Evolutionary conservation across 2,888 invertebrate genomes (phyloP).

Genomic region (Acleris sparsana): DNA sequence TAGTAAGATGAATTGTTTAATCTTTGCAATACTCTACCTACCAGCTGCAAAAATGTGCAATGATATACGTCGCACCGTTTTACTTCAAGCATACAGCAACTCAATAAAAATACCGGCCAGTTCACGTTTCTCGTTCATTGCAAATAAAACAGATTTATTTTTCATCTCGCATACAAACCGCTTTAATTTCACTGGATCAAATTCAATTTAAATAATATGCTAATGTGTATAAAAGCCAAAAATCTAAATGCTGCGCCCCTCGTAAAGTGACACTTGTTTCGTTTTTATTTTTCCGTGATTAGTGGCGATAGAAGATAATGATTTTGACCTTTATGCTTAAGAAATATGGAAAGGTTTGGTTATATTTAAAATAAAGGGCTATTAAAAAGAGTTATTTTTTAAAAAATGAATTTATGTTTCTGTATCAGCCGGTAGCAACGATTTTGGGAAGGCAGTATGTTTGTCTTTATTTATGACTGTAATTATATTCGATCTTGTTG

Average conservation of each 20-base stretch:
- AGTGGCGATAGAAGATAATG: constrained; percentile 9
- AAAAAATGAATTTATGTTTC: constrained; percentile 4
- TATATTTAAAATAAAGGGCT: background rate
- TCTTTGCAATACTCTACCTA: background rate
- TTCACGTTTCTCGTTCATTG: no score
- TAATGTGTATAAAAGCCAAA: constrained; percentile 30
- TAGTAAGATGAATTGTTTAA: background rate
- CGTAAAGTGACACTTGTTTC: constrained; percentile 33
- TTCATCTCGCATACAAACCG: constrained; percentile 11
- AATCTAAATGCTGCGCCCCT: constrained; percentile 8
- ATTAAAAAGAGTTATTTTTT: constrained; percentile 11
- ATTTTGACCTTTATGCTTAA: constrained; percentile 7
- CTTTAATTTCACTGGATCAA: constrained; percentile 10
- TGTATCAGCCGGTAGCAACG: constrained; percentile 19
- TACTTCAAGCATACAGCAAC: background rate
- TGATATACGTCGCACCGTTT: background rate
- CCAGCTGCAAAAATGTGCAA: background rate
- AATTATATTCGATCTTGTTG: constrained; percentile 20
- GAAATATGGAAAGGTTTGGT: background rate
- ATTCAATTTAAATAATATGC: constrained; percentile 26
- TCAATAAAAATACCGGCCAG: constrained; percentile 7
- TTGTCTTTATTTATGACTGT: constrained; percentile 21
- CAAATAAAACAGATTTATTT: constrained; percentile 25
- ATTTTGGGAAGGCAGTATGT: constrained; percentile 3
- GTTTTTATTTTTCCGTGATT: background rate